Conservation (phyloP, 2,797 vertebrate species). For the Sebastes minor region DNA sequence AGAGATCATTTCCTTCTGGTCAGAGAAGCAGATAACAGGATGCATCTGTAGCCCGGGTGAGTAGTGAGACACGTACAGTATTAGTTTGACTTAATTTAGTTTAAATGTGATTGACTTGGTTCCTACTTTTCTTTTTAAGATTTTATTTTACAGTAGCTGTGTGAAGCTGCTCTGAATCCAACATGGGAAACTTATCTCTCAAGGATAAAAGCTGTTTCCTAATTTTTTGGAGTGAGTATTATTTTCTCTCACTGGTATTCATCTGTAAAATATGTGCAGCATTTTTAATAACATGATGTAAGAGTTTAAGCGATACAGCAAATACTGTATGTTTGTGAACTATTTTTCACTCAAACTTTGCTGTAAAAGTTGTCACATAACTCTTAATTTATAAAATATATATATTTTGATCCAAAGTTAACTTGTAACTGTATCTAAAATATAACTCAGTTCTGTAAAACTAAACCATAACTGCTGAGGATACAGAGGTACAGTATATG, state of each 20-base stretch:
- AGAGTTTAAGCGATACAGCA: neutral
- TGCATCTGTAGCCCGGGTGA: neutral
- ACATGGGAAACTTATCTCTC: constrained; percentile 2
- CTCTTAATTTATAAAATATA: neutral
- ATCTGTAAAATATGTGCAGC: neutral
- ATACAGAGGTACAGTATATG: neutral
- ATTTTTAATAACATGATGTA: neutral
- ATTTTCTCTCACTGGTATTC: neutral
- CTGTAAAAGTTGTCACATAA: neutral
- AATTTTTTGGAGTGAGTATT: constrained; percentile 54
- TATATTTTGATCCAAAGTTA: neutral
- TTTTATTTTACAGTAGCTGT: neutral
- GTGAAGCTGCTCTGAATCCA: neutral
- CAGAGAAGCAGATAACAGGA: neutral
- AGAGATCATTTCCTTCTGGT: neutral
- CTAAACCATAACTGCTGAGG: neutral
- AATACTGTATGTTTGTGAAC: neutral
- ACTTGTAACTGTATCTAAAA: neutral
- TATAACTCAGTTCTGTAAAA: neutral
- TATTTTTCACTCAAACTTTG: neutral
- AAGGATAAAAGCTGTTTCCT: constrained; percentile 1
- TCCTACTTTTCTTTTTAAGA: neutral
- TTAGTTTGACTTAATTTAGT: too few species aligned
- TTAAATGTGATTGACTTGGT: neutral
- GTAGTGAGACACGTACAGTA: neutral